Conservation (phyloP, 2,888 invertebrate genomes). For the Drosophila emarginata region DNA sequence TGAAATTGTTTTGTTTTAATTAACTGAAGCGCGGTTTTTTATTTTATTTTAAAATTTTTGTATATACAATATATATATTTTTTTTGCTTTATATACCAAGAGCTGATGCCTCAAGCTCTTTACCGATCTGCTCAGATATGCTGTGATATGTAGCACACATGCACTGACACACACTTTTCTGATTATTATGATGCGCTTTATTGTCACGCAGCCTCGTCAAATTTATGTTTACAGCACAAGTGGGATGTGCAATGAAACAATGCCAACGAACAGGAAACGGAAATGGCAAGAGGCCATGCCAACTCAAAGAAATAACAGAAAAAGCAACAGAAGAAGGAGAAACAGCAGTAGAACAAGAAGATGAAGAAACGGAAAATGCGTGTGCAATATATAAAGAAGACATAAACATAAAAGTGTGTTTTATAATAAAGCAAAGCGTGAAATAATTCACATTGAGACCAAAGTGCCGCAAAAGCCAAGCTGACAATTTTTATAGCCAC, state of each 20-base stretch:
- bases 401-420: slow-evolving; percentile 78
- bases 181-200: slow-evolving; percentile 72
- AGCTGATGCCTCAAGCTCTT: neutral
- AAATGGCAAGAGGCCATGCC: slow-evolving; percentile 19
- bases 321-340: slow-evolving; percentile 16
- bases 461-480: slow-evolving; percentile 55
- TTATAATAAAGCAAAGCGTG: slow-evolving; percentile 79
- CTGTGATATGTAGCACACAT: neutral
- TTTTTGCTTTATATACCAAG: neutral
- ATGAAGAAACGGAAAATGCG: slow-evolving; percentile 46
- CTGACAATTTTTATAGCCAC: slow-evolving; percentile 77
- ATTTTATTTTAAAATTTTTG: neutral
- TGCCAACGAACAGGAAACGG: slow-evolving; percentile 55
- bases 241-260: slow-evolving; percentile 70
- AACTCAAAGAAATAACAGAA: slow-evolving; percentile 26
- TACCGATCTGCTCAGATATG: neutral
- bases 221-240: slow-evolving; percentile 73
- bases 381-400: slow-evolving; percentile 69
- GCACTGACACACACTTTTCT: slow-evolving; percentile 12
- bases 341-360: neutral
- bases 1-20: slow-evolving; percentile 80
- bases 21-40: slow-evolving; percentile 68
- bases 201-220: slow-evolving; percentile 69
- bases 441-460: slow-evolving; percentile 68
- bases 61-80: neutral